Evolutionary conservation across 2,888 invertebrate species (phyloP).

Genomic region (Bombyx huttoni): DNA sequence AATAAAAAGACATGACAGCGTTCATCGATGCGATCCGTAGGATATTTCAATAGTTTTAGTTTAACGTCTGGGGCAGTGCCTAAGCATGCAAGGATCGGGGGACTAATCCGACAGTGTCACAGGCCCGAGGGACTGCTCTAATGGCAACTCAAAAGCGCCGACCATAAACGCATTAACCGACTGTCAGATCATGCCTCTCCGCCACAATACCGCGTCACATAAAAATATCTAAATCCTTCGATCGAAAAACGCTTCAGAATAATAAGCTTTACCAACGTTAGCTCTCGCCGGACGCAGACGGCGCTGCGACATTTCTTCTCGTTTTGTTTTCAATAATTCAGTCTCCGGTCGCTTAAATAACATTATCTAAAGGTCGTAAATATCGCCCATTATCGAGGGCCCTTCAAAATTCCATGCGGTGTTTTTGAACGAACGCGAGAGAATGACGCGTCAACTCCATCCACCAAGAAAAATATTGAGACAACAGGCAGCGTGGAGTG

Average conservation of each 20-base stretch:
- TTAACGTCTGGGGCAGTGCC: conserved; percentile 11
- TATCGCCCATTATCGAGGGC: conserved; percentile 64
- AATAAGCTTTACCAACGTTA: conserved; percentile 16
- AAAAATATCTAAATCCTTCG: conserved; percentile 20
- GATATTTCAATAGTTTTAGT: conserved; percentile 7
- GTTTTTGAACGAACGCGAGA: conserved; percentile 53
- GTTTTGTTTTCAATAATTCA: conserved; percentile 52
- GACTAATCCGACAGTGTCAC: conserved; percentile 33
- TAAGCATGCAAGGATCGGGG: conserved; percentile 14
- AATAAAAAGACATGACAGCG: background rate
- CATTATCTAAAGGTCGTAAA: conserved; percentile 67
- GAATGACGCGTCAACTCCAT: conserved; percentile 65
- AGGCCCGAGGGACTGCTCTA: conserved; percentile 22
- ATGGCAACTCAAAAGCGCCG: conserved; percentile 52
- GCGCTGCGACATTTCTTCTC: conserved; percentile 34
- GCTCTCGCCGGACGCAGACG: conserved; percentile 1
- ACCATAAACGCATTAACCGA: conserved; percentile 47
- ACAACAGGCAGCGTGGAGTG: conserved; percentile 56
- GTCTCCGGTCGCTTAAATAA: conserved; percentile 48
- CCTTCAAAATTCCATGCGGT: conserved; percentile 65
- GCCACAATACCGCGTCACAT: conserved; percentile 29
- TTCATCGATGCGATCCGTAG: conserved; percentile 2
- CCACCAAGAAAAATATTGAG: conserved; percentile 70
- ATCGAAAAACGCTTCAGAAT: conserved; percentile 18
- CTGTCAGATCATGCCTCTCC: conserved; percentile 36